Base-by-base conservation (phyloP, 2,888 invertebrate genomes). In the Drosophila hamatofila region DNA sequence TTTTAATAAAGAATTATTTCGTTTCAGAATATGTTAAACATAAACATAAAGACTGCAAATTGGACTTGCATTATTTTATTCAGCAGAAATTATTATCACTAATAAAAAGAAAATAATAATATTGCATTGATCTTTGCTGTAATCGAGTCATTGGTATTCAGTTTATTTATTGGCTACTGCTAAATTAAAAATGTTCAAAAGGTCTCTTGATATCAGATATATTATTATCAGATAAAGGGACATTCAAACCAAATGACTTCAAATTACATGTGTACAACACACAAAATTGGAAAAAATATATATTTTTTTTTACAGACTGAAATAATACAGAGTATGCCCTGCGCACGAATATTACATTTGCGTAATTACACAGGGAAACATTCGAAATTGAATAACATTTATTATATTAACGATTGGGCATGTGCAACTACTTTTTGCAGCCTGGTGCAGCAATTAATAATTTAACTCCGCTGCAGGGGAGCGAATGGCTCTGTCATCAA, bases 401-500 rank as follows among this genome's bases (percentile, higher is more conserved):
- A 65, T 52, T 44, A 52, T 30, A 27, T 35, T 35, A 41, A 35
- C 27, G 16, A 23, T 23, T 39, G 21, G 5, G 0, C 49, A 44
- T 51, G 16, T 12, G 42, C 16, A 14, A 30, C 41, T 46, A n/a
- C 25, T 48, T 64, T 64, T 67, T 64, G 37, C 23, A 23, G 68
- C 37, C 65, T 21, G 35, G 4, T 30, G 7, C 14, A 11, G n/a
- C 68, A 52, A 66, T 68, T 58, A 65, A 21, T 44, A 42, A 51
- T 42, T 46, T 25, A 30, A 46, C 21, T 21, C 11, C 51, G 37
- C 58, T 39, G 57, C 35, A 11, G 27, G 56, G 35, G n/a, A 23
- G 14, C 33, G 41, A 12, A 55, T 33, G 65, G 16, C 23, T 11
- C 65, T 33, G 67, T 35, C 58, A 58, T 72, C 55, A 62, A 49